These are phyloP conservation scores for Malurus leucopterus DNA, from an alignment of 2,797 vertebrate species.

Conservation along the genomic window DNA sequence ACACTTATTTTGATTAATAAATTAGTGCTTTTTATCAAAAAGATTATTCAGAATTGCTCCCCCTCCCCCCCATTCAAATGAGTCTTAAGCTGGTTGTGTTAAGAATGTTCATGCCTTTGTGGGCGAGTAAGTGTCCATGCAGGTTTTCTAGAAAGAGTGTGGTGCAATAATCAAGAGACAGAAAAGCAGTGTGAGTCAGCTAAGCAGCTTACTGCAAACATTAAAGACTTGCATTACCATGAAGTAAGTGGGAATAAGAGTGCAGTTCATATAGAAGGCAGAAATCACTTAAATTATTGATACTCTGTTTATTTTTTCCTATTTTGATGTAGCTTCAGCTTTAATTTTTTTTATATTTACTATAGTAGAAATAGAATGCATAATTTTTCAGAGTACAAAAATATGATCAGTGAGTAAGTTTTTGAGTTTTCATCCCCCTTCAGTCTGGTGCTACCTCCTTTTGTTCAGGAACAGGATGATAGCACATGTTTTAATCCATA, in stretches of 20 bases:
- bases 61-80: neutral
- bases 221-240: neutral
- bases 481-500: neutral
- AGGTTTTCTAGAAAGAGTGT: neutral
- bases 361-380: neutral
- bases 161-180: neutral
- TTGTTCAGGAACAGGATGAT: neutral
- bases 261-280: neutral
- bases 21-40: neutral
- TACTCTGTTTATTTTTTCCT: neutral
- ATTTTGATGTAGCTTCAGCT: neutral
- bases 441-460: neutral
- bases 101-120: neutral
- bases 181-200: neutral
- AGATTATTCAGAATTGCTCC: neutral
- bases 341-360: neutral
- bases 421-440: neutral
- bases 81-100: neutral
- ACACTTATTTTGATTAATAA: neutral
- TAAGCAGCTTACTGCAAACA: neutral
- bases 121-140: neutral
- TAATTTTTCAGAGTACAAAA: neutral
- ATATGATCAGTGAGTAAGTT: neutral
- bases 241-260: neutral
- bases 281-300: neutral